Base-by-base conservation (phyloP, 1,140 invertebrate genomes). In the Pseudachorutes palmiensis region DNA sequence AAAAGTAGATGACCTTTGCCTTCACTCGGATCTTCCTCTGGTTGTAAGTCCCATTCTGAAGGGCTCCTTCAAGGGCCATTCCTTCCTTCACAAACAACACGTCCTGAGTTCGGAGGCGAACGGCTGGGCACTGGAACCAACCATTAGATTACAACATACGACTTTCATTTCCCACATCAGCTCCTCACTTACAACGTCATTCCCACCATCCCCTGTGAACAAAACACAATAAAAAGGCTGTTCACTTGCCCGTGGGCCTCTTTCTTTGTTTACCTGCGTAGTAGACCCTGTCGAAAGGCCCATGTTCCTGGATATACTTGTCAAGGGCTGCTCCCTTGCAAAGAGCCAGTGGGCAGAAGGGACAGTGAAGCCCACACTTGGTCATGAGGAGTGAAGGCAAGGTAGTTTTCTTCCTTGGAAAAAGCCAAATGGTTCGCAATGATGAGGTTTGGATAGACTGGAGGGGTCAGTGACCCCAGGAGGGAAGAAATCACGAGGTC, bases 271-370 rank as follows among this genome's bases (percentile, higher is more conserved):
- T 19, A 45, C 71, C 72, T n/a, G 59, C 24, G 31, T 73, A 73
- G 45, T 61, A 73, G 30, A 71, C 65, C 22, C 22, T 30, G 3
- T 62, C 55, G 48, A 73, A 73, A 0, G 72, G 72, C 16, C 72
- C 72, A 2, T 70, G 22, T 22, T 49, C 32, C 24, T 61, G 45
- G 45, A 73, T 67, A 32, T 73, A 71, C 31, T 45, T 69, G 1
- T 49, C 1, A 1, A 73, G 49, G 9, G 67, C 72, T n/a, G 32
- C 31, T 26, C 72, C 72, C 57, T 73, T 73, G 45, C 72, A 73
- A 1, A 73, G 61, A 63, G 69, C 69, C 14, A 28, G 41, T 22
- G 69, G 69, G 33, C 72, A 73, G 2, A 69, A 19, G 1, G 45
- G 28, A 67, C 72, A n/a, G n/a, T n/a, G n/a, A n/a, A 73, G 0